phyloP scores from a whole-genome alignment of 2,113 vertebrate genomes.

The Sylvia atricapilla region DNA sequence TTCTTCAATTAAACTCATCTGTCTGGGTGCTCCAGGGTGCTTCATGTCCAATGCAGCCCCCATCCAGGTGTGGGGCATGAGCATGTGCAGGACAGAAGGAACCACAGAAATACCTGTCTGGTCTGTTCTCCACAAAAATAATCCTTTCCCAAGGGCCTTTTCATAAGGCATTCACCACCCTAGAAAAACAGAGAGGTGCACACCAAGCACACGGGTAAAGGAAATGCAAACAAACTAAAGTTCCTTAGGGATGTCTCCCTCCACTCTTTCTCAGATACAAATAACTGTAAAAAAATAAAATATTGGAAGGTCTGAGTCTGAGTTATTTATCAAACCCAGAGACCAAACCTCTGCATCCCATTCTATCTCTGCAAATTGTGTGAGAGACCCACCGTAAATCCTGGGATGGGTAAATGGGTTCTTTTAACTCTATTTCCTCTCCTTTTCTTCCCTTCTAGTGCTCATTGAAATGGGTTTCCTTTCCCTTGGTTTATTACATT shows the following conservation, averaged over 20 bases:
- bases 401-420: background rate
- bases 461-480: background rate
- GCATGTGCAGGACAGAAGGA: background rate
- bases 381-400: background rate
- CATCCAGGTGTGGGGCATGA: background rate
- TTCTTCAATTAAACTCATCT: background rate
- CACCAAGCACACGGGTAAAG: rapidly evolving
- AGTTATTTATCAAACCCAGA: background rate
- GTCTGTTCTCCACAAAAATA: background rate
- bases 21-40: background rate
- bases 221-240: background rate
- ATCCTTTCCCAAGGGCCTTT: background rate
- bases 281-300: background rate
- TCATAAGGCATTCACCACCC: background rate
- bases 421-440: background rate
- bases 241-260: background rate
- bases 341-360: background rate
- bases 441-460: background rate
- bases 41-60: background rate
- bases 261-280: background rate
- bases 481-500: background rate
- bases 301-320: background rate
- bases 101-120: background rate
- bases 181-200: background rate
- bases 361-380: background rate